Percentiles rank a stretch among this genome's conserved stretches.
Conservation (phyloP, 2,113 vertebrate species). For the Mormyrus lacerda region DNA sequence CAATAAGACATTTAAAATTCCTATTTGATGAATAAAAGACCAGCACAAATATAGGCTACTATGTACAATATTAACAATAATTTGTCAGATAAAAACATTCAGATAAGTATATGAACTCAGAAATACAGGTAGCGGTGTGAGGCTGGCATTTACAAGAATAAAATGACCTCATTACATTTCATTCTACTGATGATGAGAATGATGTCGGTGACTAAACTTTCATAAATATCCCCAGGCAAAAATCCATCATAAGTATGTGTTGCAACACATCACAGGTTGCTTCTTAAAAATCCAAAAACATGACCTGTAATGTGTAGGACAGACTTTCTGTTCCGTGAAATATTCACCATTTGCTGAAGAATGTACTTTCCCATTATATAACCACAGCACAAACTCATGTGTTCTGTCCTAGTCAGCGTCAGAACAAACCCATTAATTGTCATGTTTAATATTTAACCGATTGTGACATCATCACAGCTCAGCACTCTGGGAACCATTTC, state of each 20-base stretch:
- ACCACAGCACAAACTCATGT: background rate
- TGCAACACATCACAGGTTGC: background rate
- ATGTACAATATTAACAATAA: background rate
- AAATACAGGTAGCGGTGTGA: background rate
- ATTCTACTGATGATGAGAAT: conserved; percentile 2
- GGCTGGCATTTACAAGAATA: background rate
- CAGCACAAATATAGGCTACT: background rate
- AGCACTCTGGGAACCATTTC: background rate
- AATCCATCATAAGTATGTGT: background rate
- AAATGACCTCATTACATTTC: conserved; percentile 7
- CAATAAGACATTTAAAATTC: background rate
- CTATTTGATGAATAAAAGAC: background rate
- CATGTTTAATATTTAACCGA: background rate
- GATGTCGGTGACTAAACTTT: background rate
- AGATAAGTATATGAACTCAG: background rate
- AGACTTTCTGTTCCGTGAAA: background rate
- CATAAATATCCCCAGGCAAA: background rate
- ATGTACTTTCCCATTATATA: background rate
- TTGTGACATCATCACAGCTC: background rate
- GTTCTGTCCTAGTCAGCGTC: background rate
- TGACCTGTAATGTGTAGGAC: background rate
- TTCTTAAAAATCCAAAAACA: background rate
- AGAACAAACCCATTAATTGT: background rate
- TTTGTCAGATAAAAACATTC: background rate
- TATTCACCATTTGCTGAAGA: background rate